These are phyloP conservation scores for Rhagonycha fulva DNA, from an alignment of 2,888 invertebrate species.

Conservation along the genomic window DNA sequence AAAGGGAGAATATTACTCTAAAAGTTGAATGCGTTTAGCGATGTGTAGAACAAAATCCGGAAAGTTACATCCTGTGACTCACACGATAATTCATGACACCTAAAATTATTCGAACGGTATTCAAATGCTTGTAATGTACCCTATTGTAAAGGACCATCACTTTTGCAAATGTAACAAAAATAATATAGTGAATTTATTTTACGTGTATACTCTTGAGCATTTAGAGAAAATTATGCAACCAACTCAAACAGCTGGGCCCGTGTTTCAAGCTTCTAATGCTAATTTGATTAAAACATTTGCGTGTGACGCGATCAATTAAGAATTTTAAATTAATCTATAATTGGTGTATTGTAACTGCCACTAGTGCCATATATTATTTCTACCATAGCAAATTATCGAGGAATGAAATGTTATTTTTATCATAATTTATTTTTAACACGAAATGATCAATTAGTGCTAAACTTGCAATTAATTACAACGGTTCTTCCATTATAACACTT, in stretches of 20 bases:
- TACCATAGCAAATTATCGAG: neutral
- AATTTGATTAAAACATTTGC: constrained; percentile 19
- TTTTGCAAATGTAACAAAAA: neutral
- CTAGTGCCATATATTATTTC: neutral
- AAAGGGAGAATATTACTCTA: neutral
- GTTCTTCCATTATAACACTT: neutral
- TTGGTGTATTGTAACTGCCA: constrained; percentile 8
- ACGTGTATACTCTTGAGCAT: neutral
- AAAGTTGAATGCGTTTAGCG: neutral
- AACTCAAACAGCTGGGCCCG: neutral
- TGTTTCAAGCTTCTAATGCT: constrained; percentile 6
- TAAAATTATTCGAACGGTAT: neutral
- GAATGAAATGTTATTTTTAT: neutral
- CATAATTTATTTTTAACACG: neutral
- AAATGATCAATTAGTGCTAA: neutral
- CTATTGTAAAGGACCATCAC: neutral
- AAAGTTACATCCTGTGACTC: constrained; percentile 1
- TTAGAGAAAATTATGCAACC: neutral
- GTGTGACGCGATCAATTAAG: constrained; percentile 15
- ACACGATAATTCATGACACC: neutral
- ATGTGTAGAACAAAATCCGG: neutral
- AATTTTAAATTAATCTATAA: constrained; percentile 16
- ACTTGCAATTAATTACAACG: neutral
- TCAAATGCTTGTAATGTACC: neutral
- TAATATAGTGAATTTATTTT: neutral